Evolutionary conservation across 2,797 vertebrate species (phyloP).

Genomic region (Catharus ustulatus): DNA sequence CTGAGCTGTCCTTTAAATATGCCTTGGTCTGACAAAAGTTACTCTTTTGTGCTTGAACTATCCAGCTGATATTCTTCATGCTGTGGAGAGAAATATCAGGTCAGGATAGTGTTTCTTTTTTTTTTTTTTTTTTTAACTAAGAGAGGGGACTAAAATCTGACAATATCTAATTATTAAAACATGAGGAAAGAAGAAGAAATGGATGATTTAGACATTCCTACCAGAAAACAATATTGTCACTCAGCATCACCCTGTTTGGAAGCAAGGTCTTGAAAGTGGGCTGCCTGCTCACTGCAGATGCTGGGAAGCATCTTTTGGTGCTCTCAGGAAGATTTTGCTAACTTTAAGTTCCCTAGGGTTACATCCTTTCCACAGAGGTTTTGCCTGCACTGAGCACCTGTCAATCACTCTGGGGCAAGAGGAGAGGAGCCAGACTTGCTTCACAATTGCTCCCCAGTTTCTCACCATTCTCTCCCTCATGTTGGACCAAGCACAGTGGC

Average conservation of each 20-base stretch:
- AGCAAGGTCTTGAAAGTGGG: not conserved
- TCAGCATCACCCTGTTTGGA: not conserved
- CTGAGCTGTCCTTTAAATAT: not conserved
- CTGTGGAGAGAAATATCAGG: not conserved
- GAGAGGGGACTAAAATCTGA: not conserved
- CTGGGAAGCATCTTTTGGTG: not conserved
- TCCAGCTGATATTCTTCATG: not conserved
- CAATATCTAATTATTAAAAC: not conserved
- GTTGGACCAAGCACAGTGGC: rapidly evolving
- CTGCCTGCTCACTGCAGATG: not conserved
- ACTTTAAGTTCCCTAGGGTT: not conserved
- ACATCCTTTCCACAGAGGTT: not conserved
- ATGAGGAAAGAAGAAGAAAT: not conserved
- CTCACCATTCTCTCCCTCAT: not conserved
- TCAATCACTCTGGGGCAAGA: not conserved
- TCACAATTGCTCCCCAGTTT: not conserved
- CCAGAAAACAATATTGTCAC: not conserved
- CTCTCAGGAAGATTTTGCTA: not conserved
- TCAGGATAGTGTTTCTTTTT: not conserved
- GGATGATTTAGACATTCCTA: not conserved
- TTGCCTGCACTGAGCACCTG: not conserved
- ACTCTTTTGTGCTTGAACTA: not conserved
- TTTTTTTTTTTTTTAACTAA: not conserved
- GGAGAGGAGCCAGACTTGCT: not conserved
- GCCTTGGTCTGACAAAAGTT: not conserved